phyloP scores from a whole-genome alignment of 2,888 invertebrate genomes.

The Lymantria dispar region DNA sequence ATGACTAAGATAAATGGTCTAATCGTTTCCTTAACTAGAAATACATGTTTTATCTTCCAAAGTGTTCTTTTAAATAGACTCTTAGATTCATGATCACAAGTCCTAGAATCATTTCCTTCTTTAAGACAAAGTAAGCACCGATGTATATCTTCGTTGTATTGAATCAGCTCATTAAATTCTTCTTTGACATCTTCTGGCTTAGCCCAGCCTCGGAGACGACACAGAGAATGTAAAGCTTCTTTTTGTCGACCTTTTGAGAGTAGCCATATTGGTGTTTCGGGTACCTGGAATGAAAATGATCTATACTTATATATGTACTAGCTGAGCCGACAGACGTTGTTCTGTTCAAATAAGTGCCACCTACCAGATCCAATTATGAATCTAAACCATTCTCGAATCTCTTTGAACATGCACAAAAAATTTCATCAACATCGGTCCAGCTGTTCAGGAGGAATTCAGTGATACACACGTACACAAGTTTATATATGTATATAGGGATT shows the following conservation, averaged over 20 bases:
- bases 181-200: constrained; percentile 73
- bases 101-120: constrained; percentile 41
- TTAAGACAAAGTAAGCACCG: constrained; percentile 61
- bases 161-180: constrained; percentile 72
- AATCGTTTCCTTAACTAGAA: constrained; percentile 76
- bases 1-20: constrained; percentile 77
- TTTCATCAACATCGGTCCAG: too few relatives aligned
- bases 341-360: too few relatives aligned
- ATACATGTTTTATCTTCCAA: constrained; percentile 56
- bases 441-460: too few relatives aligned
- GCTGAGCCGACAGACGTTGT: too few relatives aligned
- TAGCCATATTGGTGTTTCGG: constrained; percentile 84
- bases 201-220: constrained; percentile 81
- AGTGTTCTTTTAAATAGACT: constrained; percentile 47
- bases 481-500: too few relatives aligned
- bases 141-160: constrained; percentile 63
- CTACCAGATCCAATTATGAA: too few relatives aligned
- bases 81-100: constrained; percentile 52
- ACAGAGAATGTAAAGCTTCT: constrained; percentile 78
- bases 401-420: too few relatives aligned
- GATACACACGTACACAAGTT: too few relatives aligned
- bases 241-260: constrained; percentile 78
- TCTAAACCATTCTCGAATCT: too few relatives aligned
- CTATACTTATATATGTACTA: too few relatives aligned
- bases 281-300: constrained; percentile 65